A percentile compares a stretch with the other conserved stretches of the same genome.
Conservation (phyloP, 2,113 vertebrate species). For the Pangasianodon gigas region DNA sequence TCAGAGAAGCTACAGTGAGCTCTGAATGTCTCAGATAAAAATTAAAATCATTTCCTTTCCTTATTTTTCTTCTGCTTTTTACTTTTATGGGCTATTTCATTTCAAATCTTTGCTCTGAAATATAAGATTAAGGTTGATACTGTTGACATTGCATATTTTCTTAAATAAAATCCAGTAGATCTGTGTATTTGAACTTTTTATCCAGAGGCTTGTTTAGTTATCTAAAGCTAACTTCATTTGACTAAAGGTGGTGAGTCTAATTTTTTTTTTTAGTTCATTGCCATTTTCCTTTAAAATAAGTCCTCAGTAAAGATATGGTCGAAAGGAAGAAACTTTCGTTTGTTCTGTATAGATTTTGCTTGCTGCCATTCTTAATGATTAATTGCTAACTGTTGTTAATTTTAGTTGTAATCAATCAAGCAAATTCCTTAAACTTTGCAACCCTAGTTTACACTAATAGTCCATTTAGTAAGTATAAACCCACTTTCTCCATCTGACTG, state of each 20-base stretch:
- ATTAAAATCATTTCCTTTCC: neutral
- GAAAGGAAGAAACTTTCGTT: neutral
- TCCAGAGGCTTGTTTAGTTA: neutral
- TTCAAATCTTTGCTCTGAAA: neutral
- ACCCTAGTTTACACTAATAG: neutral
- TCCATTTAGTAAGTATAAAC: neutral
- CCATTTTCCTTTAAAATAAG: neutral
- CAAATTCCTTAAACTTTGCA: neutral
- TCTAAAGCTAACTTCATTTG: neutral
- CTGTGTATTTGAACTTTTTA: neutral
- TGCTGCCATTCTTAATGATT: neutral
- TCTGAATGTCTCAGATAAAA: neutral
- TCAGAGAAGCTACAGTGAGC: neutral
- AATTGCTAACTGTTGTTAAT: neutral
- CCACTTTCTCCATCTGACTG: constrained; percentile 10
- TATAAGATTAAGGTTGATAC: neutral
- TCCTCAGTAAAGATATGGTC: neutral
- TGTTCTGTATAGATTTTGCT: neutral
- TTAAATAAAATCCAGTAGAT: neutral
- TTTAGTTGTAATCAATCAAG: neutral
- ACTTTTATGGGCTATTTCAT: neutral
- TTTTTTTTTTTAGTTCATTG: neutral
- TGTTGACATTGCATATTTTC: neutral
- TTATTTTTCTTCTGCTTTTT: neutral
- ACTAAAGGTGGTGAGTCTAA: neutral